Percentiles rank a stretch among this genome's conserved stretches.
Conservation (phyloP, 2,888 invertebrate genomes). For the Encarsia formosa region DNA sequence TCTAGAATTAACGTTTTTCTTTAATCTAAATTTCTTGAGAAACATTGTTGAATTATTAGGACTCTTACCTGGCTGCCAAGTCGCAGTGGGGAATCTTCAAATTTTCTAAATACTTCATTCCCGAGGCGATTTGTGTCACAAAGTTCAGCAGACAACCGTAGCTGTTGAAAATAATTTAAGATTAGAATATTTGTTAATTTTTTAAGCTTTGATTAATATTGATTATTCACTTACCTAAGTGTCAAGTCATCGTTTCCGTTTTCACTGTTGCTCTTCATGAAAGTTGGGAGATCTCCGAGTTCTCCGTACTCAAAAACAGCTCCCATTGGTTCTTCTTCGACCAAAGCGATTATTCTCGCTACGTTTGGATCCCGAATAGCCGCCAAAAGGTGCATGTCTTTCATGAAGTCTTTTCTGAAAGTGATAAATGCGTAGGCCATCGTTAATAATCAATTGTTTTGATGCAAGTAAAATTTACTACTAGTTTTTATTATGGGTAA, state of each 20-base stretch:
- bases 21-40: too few species aligned
- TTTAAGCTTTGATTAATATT: not conserved
- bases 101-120: slow-evolving; percentile 90
- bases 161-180: slow-evolving; percentile 54
- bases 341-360: slow-evolving; percentile 76
- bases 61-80: slow-evolving; percentile 74
- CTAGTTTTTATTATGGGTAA: not conserved
- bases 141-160: slow-evolving; percentile 81
- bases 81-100: slow-evolving; percentile 87
- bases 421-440: too few species aligned
- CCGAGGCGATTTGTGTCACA: slow-evolving; percentile 84
- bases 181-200: slow-evolving; percentile 23
- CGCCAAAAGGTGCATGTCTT: slow-evolving; percentile 81
- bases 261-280: slow-evolving; percentile 48
- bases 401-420: slow-evolving; percentile 78
- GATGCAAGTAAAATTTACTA: too few species aligned
- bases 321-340: slow-evolving; percentile 76
- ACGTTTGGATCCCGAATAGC: slow-evolving; percentile 80
- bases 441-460: too few species aligned
- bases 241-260: slow-evolving; percentile 37
- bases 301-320: slow-evolving; percentile 88
- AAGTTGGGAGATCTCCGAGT: slow-evolving; percentile 77
- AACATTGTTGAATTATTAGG: too few species aligned
- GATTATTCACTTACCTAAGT: slow-evolving; percentile 33
- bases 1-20: too few species aligned